These are phyloP conservation scores for Spea bombifrons DNA, from an alignment of 2,113 vertebrate species.

Conservation along the genomic window DNA sequence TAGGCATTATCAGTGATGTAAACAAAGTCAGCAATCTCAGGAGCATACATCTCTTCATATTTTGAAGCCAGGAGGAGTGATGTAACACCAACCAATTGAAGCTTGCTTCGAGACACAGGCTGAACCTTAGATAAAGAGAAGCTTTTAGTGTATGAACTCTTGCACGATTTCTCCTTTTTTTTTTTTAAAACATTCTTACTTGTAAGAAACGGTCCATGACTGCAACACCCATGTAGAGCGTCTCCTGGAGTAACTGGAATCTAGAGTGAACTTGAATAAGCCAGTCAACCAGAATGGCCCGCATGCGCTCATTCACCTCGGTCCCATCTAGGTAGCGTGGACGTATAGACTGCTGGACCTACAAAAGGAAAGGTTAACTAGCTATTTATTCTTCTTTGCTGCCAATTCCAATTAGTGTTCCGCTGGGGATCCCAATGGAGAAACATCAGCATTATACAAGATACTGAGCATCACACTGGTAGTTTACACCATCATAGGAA, in stretches of 20 bases:
- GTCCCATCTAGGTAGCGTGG: slow-evolving; percentile 78
- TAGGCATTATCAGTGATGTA: slow-evolving; percentile 92
- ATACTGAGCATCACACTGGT: too few relatives aligned
- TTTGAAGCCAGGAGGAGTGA: slow-evolving; percentile 88
- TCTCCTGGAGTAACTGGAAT: slow-evolving; percentile 91
- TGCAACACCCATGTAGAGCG: slow-evolving; percentile 86
- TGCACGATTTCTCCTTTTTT: background rate
- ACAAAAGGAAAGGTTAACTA: background rate
- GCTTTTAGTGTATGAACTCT: background rate
- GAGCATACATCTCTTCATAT: slow-evolving; percentile 87
- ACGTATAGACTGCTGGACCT: slow-evolving; percentile 76
- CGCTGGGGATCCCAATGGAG: too few relatives aligned
- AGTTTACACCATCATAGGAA: too few relatives aligned
- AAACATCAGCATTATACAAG: too few relatives aligned
- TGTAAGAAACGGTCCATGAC: slow-evolving; percentile 90
- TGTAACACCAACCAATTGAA: slow-evolving; percentile 88
- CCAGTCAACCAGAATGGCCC: slow-evolving; percentile 90
- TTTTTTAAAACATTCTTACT: slow-evolving; percentile 55
- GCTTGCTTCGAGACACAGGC: slow-evolving; percentile 77
- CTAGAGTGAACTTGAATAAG: slow-evolving; percentile 89
- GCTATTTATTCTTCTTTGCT: too few relatives aligned
- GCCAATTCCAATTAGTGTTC: too few relatives aligned
- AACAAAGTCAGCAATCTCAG: slow-evolving; percentile 83
- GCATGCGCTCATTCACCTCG: slow-evolving; percentile 80
- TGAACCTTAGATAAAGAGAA: slow-evolving; percentile 66